Base-by-base conservation (phyloP, 2,113 vertebrate genomes). In the Carlito syrichta region DNA sequence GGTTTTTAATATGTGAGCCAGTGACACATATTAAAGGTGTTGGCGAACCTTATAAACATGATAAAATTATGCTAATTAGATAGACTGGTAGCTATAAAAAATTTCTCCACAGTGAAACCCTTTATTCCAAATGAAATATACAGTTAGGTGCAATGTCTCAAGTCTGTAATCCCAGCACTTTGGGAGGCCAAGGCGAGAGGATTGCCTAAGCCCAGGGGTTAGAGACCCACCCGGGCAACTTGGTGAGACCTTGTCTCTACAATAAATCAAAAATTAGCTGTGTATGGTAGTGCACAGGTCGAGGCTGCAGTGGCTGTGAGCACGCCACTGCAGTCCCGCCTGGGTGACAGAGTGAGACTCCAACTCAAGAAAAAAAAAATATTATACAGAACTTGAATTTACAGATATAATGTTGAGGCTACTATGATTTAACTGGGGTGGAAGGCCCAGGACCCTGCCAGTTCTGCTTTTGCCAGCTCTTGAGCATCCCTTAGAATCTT, bases 1-100 rank as follows among this genome's bases (percentile, higher is more conserved):
- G 52, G n/a, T 81, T 85, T 96, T 94, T 78, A 91, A 71, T 92
- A 71, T 78, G 23, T 85, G 58, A 86, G 16, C 56, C 52, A 81
- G 32, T 60, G 63, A 86, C 71, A 86, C 23, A 69, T n/a, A n/a
- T n/a, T n/a, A n/a, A n/a, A 60, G 92, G 58, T 38, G 76, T 82
- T 89, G 43, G 66, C 92, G 73, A 94, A 27, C 20, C 40, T 86
- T 79, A 30, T 89, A 52, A 86, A 96, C 48, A 43, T 0, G 17
- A 86, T 78, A 89, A 86, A 86, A 82, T 81, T 20, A 13, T 93
- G 58, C 68, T 86, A 69, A 30, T 86, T 62, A 60, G 69, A 22
- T 86, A 62, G n/a, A 50, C 69, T 25, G 84, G 27, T 82, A 81
- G 83, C 62, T 81, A 78, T 4, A 69, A 66, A 93, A 63, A 83